phyloP scores from a whole-genome alignment of 2,113 vertebrate species.

The Vulpes lagopus region DNA sequence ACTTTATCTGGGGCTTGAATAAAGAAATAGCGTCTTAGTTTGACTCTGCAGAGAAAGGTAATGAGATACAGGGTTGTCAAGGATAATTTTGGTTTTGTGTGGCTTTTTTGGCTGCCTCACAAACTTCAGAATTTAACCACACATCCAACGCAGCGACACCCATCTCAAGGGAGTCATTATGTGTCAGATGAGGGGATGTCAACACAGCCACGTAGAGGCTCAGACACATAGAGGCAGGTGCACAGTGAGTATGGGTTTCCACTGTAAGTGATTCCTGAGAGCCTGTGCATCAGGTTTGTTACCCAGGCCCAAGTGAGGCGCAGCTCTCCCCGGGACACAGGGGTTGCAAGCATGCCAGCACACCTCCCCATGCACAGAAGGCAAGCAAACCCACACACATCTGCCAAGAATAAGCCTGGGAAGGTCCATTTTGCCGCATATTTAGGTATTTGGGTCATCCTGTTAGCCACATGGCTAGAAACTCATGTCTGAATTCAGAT shows the following conservation, averaged over 20 bases:
- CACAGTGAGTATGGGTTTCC: neutral
- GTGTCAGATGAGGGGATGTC: neutral
- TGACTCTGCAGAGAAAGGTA: neutral
- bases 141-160: neutral
- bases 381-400: rapidly evolving
- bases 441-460: neutral
- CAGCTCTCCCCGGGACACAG: neutral
- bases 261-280: neutral
- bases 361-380: neutral
- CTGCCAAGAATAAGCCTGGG: neutral
- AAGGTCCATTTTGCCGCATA: neutral
- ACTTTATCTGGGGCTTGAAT: neutral
- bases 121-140: neutral
- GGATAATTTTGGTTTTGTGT: neutral
- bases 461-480: neutral
- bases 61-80: neutral
- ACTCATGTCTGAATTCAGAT: neutral
- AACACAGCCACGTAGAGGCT: neutral
- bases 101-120: neutral
- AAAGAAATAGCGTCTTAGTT: neutral
- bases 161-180: neutral
- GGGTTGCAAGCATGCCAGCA: rapidly evolving
- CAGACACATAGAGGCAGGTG: neutral
- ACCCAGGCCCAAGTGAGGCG: rapidly evolving
- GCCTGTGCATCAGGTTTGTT: neutral